Evolutionary conservation across 2,797 vertebrate species (phyloP).

Genomic region (Falco novaeseelandiae): DNA sequence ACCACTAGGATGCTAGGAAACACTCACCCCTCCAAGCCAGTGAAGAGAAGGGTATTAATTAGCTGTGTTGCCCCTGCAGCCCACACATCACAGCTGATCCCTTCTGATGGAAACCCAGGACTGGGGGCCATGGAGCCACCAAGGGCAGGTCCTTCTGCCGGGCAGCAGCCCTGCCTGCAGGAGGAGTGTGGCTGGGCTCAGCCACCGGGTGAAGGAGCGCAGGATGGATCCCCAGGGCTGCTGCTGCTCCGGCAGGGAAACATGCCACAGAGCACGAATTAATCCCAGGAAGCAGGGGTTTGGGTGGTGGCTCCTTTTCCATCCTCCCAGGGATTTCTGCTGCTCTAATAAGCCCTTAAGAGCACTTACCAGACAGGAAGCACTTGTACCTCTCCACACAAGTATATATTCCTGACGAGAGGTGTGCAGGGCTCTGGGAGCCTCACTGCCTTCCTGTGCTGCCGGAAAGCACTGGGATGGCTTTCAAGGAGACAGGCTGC

Average conservation of each 20-base stretch:
- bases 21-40: not conserved
- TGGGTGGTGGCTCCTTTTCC: not conserved
- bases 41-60: constrained; percentile 22
- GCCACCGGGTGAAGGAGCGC: not conserved
- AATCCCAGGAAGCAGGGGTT: not conserved
- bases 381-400: constrained; percentile 11
- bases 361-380: constrained; percentile 5
- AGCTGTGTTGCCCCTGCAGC: not conserved
- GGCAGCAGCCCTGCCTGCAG: not conserved
- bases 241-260: not conserved
- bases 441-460: not conserved
- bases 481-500: not conserved
- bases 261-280: not conserved
- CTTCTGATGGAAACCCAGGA: constrained; percentile 35
- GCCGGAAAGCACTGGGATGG: not conserved
- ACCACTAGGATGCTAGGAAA: not conserved
- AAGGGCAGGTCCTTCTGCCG: not conserved
- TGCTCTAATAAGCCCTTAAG: not conserved
- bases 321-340: not conserved
- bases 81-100: constrained; percentile 36
- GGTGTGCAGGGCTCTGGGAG: not conserved
- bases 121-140: not conserved
- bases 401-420: not conserved
- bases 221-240: not conserved
- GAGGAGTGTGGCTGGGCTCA: not conserved